Evolutionary conservation across 2,888 invertebrate genomes (phyloP).

Genomic region (Carterocephalus palaemon): DNA sequence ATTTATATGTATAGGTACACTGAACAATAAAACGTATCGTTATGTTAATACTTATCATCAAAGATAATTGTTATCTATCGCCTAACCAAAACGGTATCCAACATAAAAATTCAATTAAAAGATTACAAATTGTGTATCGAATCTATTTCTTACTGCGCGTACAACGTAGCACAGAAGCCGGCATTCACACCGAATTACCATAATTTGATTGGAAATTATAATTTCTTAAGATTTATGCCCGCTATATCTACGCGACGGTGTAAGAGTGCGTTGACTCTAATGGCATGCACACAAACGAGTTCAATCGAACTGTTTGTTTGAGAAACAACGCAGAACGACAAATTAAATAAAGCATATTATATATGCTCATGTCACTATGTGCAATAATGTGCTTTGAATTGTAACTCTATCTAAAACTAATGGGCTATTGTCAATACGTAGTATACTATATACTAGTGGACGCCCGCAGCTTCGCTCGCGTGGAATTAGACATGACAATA

Average conservation of each 20-base stretch:
- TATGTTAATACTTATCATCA: constrained; percentile 5
- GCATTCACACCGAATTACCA: constrained; percentile 36
- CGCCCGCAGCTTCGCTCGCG: no score
- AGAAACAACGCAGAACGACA: no score
- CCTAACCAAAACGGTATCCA: neutral
- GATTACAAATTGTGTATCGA: constrained; percentile 20
- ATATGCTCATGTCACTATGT: no score
- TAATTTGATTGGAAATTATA: constrained; percentile 43
- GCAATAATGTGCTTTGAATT: no score
- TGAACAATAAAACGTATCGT: constrained; percentile 3
- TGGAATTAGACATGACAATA: no score
- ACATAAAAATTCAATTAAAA: constrained; percentile 23
- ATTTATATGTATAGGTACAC: no score
- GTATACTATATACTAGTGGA: no score
- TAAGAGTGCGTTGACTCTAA: constrained; percentile 17
- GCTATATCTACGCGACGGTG: constrained; percentile 16
- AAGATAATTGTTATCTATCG: constrained; percentile 1
- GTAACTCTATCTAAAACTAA: no score
- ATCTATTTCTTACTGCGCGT: constrained; percentile 6
- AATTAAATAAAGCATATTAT: no score
- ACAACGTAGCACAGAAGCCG: constrained; percentile 40
- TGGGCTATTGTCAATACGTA: no score
- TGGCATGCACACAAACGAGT: constrained; percentile 8
- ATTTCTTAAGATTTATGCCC: constrained; percentile 25
- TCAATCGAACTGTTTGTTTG: no score